Conservation (phyloP, 1,140 invertebrate genomes). For the Papilio polytes region DNA sequence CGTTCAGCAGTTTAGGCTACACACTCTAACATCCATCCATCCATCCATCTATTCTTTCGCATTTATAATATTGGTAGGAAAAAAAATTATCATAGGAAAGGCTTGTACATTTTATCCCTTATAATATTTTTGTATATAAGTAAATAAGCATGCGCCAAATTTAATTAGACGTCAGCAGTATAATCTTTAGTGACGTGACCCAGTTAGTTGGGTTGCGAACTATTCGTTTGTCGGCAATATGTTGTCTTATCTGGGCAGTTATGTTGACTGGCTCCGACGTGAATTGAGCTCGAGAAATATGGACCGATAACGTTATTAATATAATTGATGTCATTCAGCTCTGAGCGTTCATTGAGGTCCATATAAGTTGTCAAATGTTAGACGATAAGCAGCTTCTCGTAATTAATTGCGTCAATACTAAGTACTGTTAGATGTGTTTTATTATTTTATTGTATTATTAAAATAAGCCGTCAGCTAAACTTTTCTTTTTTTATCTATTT, state of each 20-base stretch:
- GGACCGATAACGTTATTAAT: slow-evolving; percentile 48
- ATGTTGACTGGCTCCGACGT: slow-evolving; percentile 32
- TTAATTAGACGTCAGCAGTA: slow-evolving; percentile 15
- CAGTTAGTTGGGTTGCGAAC: slow-evolving; percentile 22
- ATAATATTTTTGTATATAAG: neutral
- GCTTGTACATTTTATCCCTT: too few relatives aligned
- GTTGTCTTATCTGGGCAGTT: slow-evolving; percentile 40
- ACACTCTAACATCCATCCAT: too few relatives aligned
- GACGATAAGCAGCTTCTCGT: neutral
- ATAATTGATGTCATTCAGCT: slow-evolving; percentile 50
- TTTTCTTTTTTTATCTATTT: too few relatives aligned
- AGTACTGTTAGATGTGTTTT: slow-evolving; percentile 20
- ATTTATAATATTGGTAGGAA: too few relatives aligned
- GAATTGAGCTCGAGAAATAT: slow-evolving; percentile 44
- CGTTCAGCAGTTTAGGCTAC: too few relatives aligned
- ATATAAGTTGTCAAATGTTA: slow-evolving; percentile 34
- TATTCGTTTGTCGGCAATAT: slow-evolving; percentile 43
- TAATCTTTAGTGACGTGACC: slow-evolving; percentile 29
- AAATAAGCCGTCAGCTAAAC: neutral
- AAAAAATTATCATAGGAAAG: too few relatives aligned
- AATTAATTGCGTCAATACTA: slow-evolving; percentile 39
- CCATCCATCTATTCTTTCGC: too few relatives aligned
- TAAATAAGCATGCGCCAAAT: neutral
- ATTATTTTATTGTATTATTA: neutral
- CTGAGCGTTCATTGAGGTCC: slow-evolving; percentile 33